A percentile compares a stretch with the other conserved stretches of the same genome.
Conservation (phyloP, 30 jellyfish, hydroid and myxozoan genomes). For the Mastigias papua region DNA sequence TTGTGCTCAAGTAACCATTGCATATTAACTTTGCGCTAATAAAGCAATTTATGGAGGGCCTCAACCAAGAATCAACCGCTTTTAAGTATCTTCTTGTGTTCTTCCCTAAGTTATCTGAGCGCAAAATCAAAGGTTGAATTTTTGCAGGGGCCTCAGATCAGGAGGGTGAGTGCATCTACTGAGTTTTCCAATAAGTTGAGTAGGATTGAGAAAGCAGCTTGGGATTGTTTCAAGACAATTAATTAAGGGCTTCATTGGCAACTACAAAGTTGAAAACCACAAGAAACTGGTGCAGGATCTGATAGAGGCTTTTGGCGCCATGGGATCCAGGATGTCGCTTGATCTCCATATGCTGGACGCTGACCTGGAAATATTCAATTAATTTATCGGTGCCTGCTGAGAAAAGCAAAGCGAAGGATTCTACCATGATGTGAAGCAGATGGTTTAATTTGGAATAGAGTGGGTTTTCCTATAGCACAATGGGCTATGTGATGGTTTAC, state of each 20-base stretch:
- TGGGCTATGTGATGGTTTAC: no score
- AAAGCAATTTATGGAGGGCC: background rate
- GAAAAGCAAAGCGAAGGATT: background rate
- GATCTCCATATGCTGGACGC: background rate
- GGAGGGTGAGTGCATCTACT: background rate
- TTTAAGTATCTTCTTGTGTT: background rate
- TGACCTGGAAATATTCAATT: conserved; percentile 6
- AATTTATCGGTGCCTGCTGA: conserved; percentile 6
- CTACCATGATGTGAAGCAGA: conserved; percentile 4
- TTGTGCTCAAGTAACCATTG: background rate
- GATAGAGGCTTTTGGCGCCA: background rate
- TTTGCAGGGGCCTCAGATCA: background rate
- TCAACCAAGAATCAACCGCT: background rate
- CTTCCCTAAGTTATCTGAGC: background rate
- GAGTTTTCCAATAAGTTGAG: background rate
- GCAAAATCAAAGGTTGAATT: background rate
- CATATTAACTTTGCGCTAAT: background rate
- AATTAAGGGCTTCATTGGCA: background rate
- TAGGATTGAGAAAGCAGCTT: background rate
- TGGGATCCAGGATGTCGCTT: conserved; percentile 11
- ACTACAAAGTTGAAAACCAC: background rate
- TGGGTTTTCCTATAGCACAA: no score
- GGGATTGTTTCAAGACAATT: background rate
- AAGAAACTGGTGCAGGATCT: background rate
- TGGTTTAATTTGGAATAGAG: no score